Evolutionary conservation across 2,113 vertebrate species (phyloP), one percentile per base, ranked within the genome.

Genomic region (Cricetomys ansorgei): DNA sequence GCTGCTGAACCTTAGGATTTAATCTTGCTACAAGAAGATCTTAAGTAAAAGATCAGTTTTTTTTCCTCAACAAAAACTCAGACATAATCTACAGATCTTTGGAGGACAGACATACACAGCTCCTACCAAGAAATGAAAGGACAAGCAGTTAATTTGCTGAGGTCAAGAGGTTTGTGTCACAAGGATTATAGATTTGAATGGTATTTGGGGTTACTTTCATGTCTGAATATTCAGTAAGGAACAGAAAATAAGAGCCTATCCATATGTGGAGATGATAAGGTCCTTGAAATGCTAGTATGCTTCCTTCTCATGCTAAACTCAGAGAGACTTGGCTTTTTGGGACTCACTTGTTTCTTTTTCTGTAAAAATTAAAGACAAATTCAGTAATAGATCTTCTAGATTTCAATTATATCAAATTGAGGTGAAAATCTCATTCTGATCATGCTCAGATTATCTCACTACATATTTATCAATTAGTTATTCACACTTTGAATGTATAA

Each of bases 21-120:
- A 86, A 83, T 70, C 4, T 89, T 76, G 11, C 48, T 9, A 81
- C 25, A 81, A 57, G 90, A 86, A 34, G 1, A 92, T 62, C 4
- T 48, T 77, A 89, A 45, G 17, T 13, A 16, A 81, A 97, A 96
- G 5, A 88, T 80, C 16, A 88, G 9, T 81, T 91, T 96, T 96
- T n/a, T n/a, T n/a, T n/a, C n/a, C 40, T n/a, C 73, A n/a, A 40
- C 43, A 80, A 50, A 96, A 91, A 67, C 77, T 75, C 48, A 91
- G 5, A 15, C 23, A 25, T 81, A 50, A 34, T 21, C 11, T 70
- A 87, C 4, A 75, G 12, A 59, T 91, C 92, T 72, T 94, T 50
- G 3, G 27, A 50, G 43, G 27, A 8, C 25, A 92, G 15, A 62
- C 15, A 11, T 0, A 55, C 5, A 86, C 1, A 53, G 37, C 8